Percentiles rank a stretch among this genome's conserved stretches.
phyloP scores from a whole-genome alignment of 2,888 invertebrate genomes.

The Andrena chrysosceles region DNA sequence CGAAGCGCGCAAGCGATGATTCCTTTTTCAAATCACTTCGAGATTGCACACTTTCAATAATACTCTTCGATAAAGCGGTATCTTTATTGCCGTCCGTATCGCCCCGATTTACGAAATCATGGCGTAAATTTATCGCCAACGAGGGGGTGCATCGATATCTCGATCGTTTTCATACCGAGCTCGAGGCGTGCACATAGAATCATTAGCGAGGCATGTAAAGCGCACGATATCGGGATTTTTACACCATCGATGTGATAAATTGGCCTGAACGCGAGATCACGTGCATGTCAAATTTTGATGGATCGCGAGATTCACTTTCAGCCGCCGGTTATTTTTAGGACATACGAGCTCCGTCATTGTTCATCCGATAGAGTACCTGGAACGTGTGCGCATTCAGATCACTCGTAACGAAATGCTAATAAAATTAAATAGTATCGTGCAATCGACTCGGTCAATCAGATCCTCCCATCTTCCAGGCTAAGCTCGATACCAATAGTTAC shows the following conservation, averaged over 20 bases:
- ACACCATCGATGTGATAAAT: conserved; percentile 44
- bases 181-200: neutral
- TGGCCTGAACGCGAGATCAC: neutral
- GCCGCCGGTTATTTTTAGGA: conserved; percentile 52
- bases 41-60: conserved; percentile 9
- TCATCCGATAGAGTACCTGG: conserved; percentile 3
- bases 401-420: neutral
- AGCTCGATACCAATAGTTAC: no score
- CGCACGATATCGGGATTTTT: conserved; percentile 29
- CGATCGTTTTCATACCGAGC: neutral
- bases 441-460: neutral
- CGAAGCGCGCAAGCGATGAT: neutral
- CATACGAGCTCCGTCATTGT: conserved; percentile 1
- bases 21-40: neutral
- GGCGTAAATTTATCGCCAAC: neutral
- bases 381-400: neutral
- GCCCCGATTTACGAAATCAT: neutral
- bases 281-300: conserved; percentile 40
- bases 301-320: conserved; percentile 50
- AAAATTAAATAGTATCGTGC: neutral
- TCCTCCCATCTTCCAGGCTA: no score
- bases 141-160: neutral
- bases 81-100: neutral
- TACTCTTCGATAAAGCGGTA: conserved; percentile 14
- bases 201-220: conserved; percentile 42